Evolutionary conservation across 2,888 invertebrate species (phyloP).

Genomic region (Leucania comma): DNA sequence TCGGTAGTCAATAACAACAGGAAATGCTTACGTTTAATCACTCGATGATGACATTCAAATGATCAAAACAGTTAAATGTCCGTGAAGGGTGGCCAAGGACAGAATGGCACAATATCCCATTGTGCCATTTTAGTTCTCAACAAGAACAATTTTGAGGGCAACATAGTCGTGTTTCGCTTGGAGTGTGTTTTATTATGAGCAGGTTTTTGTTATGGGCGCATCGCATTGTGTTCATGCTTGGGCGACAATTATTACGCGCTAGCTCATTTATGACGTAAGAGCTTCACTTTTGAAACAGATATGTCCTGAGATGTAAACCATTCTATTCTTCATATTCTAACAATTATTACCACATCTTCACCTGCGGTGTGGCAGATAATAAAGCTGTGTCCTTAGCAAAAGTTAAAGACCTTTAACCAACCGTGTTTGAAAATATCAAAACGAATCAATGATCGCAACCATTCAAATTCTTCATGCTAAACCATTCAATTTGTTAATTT

Average conservation of each 20-base stretch:
- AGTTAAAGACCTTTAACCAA: conserved; percentile 33
- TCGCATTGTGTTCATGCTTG: conserved; percentile 80
- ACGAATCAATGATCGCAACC: conserved; percentile 30
- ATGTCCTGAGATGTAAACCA: background rate
- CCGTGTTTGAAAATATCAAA: conserved; percentile 16
- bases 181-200: conserved; percentile 39
- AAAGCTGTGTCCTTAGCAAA: background rate
- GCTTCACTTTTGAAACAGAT: conserved; percentile 31
- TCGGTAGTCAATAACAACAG: conserved; percentile 28
- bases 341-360: conserved; percentile 1
- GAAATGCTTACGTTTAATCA: conserved; percentile 31
- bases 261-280: conserved; percentile 55
- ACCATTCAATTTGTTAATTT: conserved; percentile 5
- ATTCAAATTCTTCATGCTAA: background rate
- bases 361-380: background rate
- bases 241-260: conserved; percentile 72
- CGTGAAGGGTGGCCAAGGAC: conserved; percentile 75
- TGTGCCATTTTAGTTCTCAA: conserved; percentile 35
- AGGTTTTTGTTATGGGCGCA: conserved; percentile 56
- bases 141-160: conserved; percentile 26
- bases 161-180: conserved; percentile 57
- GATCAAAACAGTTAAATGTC: conserved; percentile 66
- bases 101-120: conserved; percentile 39
- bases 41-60: conserved; percentile 57
- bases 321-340: background rate